Percentiles rank a stretch among this genome's conserved stretches.
These are phyloP conservation scores for Corynorhinus townsendii DNA, from an alignment of 2,113 vertebrate species.

Conservation along the genomic window DNA sequence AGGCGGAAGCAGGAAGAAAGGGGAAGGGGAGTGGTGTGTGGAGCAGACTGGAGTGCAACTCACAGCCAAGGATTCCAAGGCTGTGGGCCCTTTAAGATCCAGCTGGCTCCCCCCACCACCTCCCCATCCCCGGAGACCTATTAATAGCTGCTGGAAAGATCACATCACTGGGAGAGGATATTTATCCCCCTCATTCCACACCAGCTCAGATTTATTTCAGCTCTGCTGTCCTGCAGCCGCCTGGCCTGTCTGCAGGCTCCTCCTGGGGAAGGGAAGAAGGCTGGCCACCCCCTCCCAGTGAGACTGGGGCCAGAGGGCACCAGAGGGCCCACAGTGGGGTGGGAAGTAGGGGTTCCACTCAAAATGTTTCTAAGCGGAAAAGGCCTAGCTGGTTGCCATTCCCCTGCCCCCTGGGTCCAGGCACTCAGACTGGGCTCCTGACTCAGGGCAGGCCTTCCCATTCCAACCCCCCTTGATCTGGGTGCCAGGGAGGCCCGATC, in stretches of 20 bases:
- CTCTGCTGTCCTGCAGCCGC: slow-evolving; percentile 80
- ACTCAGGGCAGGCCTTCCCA: neutral
- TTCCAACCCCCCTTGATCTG: neutral
- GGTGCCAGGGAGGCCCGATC: neutral
- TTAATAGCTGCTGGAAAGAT: slow-evolving; percentile 90
- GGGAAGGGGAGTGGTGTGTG: neutral
- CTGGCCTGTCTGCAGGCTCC: slow-evolving; percentile 76
- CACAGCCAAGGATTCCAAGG: slow-evolving; percentile 68
- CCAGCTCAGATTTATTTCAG: slow-evolving; percentile 86
- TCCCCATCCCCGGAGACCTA: slow-evolving; percentile 85
- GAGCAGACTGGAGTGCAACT: neutral
- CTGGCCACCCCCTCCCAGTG: slow-evolving; percentile 56
- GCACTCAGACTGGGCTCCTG: neutral
- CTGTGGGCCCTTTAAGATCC: slow-evolving; percentile 85
- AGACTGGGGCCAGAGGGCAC: slow-evolving; percentile 29
- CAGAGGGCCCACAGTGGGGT: neutral
- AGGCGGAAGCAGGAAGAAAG: slow-evolving; percentile 1
- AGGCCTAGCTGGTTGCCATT: neutral
- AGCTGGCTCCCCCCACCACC: slow-evolving; percentile 74
- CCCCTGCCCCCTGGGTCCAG: neutral
- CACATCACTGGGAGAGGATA: slow-evolving; percentile 83
- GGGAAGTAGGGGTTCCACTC: slow-evolving; percentile 15
- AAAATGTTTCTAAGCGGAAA: neutral
- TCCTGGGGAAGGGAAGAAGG: slow-evolving; percentile 71
- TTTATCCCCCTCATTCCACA: slow-evolving; percentile 85